Base-by-base conservation (phyloP, 2,113 vertebrate genomes). In the Vulpes vulpes region DNA sequence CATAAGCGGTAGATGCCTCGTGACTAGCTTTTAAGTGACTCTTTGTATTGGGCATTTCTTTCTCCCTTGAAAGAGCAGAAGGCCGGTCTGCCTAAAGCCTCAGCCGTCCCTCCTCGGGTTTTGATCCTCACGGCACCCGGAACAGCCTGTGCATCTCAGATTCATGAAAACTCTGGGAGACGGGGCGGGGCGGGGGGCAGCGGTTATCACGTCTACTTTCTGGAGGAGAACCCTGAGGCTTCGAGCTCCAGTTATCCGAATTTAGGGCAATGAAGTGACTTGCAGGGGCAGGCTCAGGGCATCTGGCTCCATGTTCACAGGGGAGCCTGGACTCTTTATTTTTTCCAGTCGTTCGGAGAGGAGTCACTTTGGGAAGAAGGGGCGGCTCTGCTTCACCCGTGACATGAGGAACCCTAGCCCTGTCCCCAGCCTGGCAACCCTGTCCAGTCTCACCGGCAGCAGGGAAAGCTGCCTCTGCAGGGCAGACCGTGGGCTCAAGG, bases 151-250 rank as follows among this genome's bases (percentile, higher is more conserved):
- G 43, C 43, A 43, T 43, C 43, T 43, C 43, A 43, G 43, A 43
- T 43, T 43, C 43, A 43, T 43, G 43, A 43, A 43, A 43, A 43
- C 43, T 43, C 43, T 43, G 43, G 43, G 43, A 43, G 43, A 43
- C 6, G 43, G 6, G 43, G 43, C 7, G 6, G 43, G 43, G 0
- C 0, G 1, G 43, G 43, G 6, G 43, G 43, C 1, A 1, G 43
- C 6, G 7, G 43, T 43, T 43, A 43, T 43, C 43, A 7, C 43
- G 43, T 43, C 43, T 14, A 59, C 62, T 81, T 49, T 81, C 69
- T 15, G 67, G 55, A 81, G 55, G 14, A 73, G 73, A 67, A 35
- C 17, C 67, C 23, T 53, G 88, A 78, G 25, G 35, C 81, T 82
- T 88, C 64, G 65, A 38, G 65, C 51, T 93, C 38, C 19, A 62